These are phyloP conservation scores for Glandiceps talaboti DNA, from an alignment of 53 echinoderm and acorn worm genomes.

Conservation along the genomic window DNA sequence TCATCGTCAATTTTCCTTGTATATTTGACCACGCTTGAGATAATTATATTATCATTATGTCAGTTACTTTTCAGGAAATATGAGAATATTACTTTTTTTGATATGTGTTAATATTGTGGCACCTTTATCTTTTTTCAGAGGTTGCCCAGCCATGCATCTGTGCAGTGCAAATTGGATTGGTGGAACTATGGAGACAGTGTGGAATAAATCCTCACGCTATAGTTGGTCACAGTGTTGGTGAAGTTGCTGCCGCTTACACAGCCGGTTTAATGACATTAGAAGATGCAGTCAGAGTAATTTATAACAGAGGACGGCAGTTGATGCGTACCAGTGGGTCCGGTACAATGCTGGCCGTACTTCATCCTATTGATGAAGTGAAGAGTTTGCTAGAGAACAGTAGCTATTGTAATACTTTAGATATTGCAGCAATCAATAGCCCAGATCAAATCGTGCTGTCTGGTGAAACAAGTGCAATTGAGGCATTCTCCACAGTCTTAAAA, in stretches of 20 bases:
- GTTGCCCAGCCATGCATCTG: constrained; percentile 39
- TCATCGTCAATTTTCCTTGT: no score
- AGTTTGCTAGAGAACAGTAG: constrained; percentile 1
- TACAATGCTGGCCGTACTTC: constrained; percentile 39
- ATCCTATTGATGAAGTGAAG: constrained; percentile 21
- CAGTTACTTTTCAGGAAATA: not conserved
- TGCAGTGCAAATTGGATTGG: constrained; percentile 30
- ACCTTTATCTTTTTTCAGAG: constrained; percentile 20
- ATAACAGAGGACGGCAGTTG: constrained; percentile 27
- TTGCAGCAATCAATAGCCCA: constrained; percentile 48
- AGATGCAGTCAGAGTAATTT: constrained; percentile 26
- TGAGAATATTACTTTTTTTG: not conserved
- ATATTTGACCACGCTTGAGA: not conserved
- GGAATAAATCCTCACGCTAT: constrained; percentile 30
- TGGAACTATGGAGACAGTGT: constrained; percentile 28
- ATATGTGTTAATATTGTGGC: not conserved
- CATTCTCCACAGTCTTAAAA: constrained; percentile 18
- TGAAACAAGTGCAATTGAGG: constrained; percentile 4
- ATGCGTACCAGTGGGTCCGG: constrained; percentile 43
- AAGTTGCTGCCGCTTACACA: constrained; percentile 48
- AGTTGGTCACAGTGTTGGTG: constrained; percentile 53
- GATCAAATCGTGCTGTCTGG: constrained; percentile 41
- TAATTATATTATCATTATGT: not conserved
- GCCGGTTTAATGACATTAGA: constrained; percentile 31
- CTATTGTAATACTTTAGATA: constrained; percentile 16